These are phyloP conservation scores for Chanos chanos DNA, from an alignment of 2,797 vertebrate species.

Conservation along the genomic window DNA sequence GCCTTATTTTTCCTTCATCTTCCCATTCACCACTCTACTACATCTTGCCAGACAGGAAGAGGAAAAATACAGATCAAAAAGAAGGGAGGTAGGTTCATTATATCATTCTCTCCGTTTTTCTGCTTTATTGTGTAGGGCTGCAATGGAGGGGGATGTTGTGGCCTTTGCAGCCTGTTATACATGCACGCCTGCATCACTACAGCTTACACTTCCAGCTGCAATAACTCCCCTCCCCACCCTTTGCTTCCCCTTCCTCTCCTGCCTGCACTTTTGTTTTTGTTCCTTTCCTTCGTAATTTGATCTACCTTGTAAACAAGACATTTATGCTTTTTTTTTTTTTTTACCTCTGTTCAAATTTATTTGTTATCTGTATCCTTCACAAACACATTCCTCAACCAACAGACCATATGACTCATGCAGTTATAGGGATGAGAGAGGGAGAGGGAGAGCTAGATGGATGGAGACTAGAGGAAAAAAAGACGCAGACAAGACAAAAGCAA, in stretches of 20 bases:
- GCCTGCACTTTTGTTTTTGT: conserved; percentile 5
- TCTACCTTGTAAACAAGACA: conserved; percentile 28
- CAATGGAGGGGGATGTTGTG: conserved; percentile 17
- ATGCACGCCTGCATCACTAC: conserved; percentile 3
- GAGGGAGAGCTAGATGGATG: conserved; percentile 2
- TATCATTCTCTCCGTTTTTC: conserved; percentile 19
- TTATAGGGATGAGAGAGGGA: conserved; percentile 46
- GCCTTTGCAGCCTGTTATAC: conserved; percentile 20
- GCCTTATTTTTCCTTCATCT: background rate
- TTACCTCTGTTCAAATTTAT: no score
- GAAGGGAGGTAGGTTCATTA: conserved; percentile 21
- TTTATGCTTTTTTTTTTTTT: conserved; percentile 4
- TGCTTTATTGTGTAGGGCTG: conserved; percentile 29
- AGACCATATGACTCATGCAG: conserved; percentile 64
- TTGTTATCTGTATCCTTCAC: conserved; percentile 48
- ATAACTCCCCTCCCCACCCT: conserved; percentile 8
- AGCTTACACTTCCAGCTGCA: conserved; percentile 18
- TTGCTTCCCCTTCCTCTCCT: conserved; percentile 13
- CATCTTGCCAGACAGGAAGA: background rate
- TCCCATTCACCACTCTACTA: background rate
- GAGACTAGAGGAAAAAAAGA: background rate
- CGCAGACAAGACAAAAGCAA: no score
- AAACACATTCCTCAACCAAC: conserved; percentile 62
- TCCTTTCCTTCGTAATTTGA: conserved; percentile 26
- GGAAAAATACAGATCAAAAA: background rate